These are phyloP conservation scores for Pristionchus japonicus DNA, from an alignment of 2,888 invertebrate species.

Conservation along the genomic window DNA sequence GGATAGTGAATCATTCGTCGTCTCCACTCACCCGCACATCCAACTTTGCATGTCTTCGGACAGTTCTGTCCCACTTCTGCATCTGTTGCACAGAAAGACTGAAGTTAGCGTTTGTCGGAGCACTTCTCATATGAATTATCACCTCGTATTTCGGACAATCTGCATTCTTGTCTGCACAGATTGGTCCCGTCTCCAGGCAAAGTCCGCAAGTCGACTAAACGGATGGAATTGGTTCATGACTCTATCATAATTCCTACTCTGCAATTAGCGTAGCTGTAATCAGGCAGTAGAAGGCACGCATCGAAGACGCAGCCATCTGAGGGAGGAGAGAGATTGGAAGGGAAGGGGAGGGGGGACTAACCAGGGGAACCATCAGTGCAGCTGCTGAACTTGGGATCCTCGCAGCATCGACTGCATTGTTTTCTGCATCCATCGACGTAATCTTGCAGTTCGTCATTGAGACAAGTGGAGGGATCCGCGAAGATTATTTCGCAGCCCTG, in stretches of 20 bases:
- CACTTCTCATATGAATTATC: neutral
- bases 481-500: neutral
- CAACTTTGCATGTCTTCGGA: neutral
- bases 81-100: neutral
- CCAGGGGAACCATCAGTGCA: neutral
- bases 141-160: neutral
- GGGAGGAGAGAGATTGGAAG: neutral
- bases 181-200: neutral
- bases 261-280: neutral
- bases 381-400: neutral
- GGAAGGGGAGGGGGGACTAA: neutral
- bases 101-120: neutral
- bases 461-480: neutral
- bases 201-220: constrained; percentile 6
- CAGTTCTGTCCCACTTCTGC: neutral
- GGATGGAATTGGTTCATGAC: neutral
- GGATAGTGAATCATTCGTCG: neutral
- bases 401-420: neutral
- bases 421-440: neutral
- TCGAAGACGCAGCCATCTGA: neutral
- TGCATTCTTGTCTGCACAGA: neutral
- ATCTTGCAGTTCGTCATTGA: neutral
- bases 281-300: neutral
- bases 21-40: neutral
- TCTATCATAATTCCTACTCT: neutral